Conservation (phyloP, 2,113 vertebrate species). For the Oenanthe melanoleuca region DNA sequence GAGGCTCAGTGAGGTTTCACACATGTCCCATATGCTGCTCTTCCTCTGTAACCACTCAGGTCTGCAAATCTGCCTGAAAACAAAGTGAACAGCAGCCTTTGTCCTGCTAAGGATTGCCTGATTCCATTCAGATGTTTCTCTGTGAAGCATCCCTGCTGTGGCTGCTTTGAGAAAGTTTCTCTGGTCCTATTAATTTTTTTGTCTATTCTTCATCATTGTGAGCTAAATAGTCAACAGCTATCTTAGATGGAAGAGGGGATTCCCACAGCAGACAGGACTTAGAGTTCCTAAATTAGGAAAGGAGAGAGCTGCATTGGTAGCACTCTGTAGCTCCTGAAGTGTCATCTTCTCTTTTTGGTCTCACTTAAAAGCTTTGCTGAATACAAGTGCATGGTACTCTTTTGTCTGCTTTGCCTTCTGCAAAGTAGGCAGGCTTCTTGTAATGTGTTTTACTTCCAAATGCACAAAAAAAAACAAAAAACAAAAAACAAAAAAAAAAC, state of each 20-base stretch:
- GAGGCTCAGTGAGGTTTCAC: neutral
- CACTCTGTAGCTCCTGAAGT: neutral
- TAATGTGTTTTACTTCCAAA: neutral
- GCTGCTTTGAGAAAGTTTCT: neutral
- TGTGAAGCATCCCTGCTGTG: neutral
- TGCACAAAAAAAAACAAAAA: neutral
- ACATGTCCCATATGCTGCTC: neutral
- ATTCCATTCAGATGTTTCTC: neutral
- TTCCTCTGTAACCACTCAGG: neutral
- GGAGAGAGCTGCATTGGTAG: neutral
- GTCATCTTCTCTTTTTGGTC: neutral
- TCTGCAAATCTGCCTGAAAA: constrained; percentile 1
- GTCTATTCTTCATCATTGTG: neutral
- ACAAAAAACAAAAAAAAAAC: too few relatives aligned
- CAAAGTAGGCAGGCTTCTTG: neutral
- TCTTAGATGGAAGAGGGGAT: neutral
- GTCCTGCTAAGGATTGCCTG: neutral
- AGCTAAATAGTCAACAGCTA: neutral
- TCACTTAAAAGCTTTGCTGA: neutral
- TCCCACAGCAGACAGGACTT: neutral
- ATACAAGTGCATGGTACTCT: neutral
- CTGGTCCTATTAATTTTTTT: neutral
- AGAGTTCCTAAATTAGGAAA: neutral
- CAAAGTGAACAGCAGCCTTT: constrained; percentile 1
- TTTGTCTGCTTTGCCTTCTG: neutral